Conservation (phyloP, 2,113 vertebrate genomes). For the Paedocypris sp. region DNA sequence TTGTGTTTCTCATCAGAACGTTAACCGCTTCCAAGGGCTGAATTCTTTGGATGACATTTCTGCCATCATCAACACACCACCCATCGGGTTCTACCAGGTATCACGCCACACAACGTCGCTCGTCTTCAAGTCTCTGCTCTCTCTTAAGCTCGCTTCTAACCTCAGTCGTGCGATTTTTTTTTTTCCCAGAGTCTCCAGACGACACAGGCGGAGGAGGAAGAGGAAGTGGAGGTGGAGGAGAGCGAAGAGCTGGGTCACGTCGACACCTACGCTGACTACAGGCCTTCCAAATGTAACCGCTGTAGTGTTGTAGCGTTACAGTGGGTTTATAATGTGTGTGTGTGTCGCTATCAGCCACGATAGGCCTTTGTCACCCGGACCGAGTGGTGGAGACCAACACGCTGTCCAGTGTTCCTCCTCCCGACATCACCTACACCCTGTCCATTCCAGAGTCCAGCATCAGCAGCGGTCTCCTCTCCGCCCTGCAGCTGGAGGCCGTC, state of each 20-base stretch:
- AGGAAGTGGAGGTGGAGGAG: constrained; percentile 86
- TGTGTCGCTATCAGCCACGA: constrained; percentile 64
- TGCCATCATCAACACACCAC: constrained; percentile 71
- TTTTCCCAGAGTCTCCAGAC: constrained; percentile 54
- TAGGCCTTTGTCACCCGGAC: constrained; percentile 91
- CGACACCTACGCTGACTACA: constrained; percentile 90
- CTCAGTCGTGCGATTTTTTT: background rate
- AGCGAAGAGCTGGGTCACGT: constrained; percentile 88
- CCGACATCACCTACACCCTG: constrained; percentile 85
- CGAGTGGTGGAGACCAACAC: constrained; percentile 96
- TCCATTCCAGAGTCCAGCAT: constrained; percentile 64
- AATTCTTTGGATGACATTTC: constrained; percentile 68
- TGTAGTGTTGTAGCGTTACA: background rate
- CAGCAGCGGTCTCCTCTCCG: constrained; percentile 71
- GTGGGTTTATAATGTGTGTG: background rate
- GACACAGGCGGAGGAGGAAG: constrained; percentile 77
- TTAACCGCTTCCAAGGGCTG: constrained; percentile 64
- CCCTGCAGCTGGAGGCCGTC: constrained; percentile 93
- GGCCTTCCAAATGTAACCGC: constrained; percentile 83
- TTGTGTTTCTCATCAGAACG: constrained; percentile 70
- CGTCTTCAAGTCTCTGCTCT: background rate
- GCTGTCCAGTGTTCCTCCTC: constrained; percentile 89
- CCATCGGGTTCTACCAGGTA: constrained; percentile 80
- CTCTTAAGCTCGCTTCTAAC: too few relatives aligned
- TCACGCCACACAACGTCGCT: too few relatives aligned